Evolutionary conservation across 2,888 invertebrate genomes (phyloP).

Genomic region (Noctua janthina): DNA sequence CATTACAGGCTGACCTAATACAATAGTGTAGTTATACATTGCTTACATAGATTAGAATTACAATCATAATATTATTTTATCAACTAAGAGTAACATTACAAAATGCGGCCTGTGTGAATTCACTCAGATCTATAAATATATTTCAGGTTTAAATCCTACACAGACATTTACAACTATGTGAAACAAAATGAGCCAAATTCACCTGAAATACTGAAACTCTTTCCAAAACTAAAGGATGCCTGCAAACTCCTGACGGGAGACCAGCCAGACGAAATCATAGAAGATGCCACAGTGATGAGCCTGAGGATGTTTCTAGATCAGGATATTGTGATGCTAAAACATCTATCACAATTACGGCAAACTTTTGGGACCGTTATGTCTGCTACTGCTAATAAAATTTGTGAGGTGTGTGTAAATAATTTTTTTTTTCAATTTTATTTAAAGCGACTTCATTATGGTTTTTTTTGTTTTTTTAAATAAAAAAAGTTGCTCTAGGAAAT

Average conservation of each 20-base stretch:
- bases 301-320: slow-evolving; percentile 91
- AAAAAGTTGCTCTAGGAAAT: too few species aligned
- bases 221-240: slow-evolving; percentile 78
- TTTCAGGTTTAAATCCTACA: slow-evolving; percentile 87
- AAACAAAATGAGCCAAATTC: slow-evolving; percentile 79
- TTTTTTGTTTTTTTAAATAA: too few species aligned
- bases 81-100: too few species aligned
- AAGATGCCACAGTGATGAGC: slow-evolving; percentile 91
- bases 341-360: slow-evolving; percentile 89
- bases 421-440: not conserved
- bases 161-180: slow-evolving; percentile 86
- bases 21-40: too few species aligned
- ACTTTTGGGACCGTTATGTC: slow-evolving; percentile 91
- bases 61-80: too few species aligned
- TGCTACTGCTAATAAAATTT: slow-evolving; percentile 89
- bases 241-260: slow-evolving; percentile 89
- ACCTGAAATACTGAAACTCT: slow-evolving; percentile 78
- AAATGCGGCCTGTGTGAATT: too few species aligned
- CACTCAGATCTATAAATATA: not conserved
- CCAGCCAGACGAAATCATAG: slow-evolving; percentile 89
- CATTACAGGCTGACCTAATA: too few species aligned
- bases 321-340: slow-evolving; percentile 90
- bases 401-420: slow-evolving; percentile 78
- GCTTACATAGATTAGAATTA: too few species aligned
- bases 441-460: too few species aligned